Percentiles rank a stretch among this genome's conserved stretches.
Conservation (phyloP, 1,140 invertebrate genomes). For the Scaptomyza graminum region DNA sequence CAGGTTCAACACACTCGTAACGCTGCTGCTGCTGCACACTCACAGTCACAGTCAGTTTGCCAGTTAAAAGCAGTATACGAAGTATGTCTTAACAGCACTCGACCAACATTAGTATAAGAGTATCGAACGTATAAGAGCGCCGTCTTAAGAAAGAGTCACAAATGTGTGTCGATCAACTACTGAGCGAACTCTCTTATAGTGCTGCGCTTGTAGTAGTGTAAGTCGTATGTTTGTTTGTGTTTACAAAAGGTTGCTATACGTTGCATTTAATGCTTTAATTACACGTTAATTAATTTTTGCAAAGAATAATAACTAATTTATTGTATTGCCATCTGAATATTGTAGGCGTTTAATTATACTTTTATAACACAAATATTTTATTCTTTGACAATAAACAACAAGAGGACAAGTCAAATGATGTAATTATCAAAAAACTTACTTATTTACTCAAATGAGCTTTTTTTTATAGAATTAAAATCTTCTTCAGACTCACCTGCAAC, state of each 20-base stretch:
- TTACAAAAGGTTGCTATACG: background rate
- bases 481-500: conserved; percentile 8
- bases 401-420: too few species aligned
- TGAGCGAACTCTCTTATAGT: background rate
- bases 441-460: background rate
- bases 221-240: background rate
- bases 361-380: too few species aligned
- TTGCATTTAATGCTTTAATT: background rate
- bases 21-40: conserved; percentile 46
- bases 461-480: background rate
- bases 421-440: background rate
- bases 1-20: conserved; percentile 65
- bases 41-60: conserved; percentile 29
- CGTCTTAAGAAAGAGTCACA: conserved; percentile 3
- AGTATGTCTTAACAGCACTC: conserved; percentile 22
- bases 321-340: too few species aligned
- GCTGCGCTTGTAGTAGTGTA: background rate
- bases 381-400: too few species aligned
- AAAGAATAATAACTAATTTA: background rate
- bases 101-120: conserved; percentile 26
- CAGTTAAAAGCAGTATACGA: conserved; percentile 38
- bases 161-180: background rate
- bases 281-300: background rate
- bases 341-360: too few species aligned
- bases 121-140: background rate